A percentile compares a stretch with the other conserved stretches of the same genome.
Evolutionary conservation across 2,113 vertebrate species (phyloP).

Genomic region (Epinephelus fuscoguttatus): DNA sequence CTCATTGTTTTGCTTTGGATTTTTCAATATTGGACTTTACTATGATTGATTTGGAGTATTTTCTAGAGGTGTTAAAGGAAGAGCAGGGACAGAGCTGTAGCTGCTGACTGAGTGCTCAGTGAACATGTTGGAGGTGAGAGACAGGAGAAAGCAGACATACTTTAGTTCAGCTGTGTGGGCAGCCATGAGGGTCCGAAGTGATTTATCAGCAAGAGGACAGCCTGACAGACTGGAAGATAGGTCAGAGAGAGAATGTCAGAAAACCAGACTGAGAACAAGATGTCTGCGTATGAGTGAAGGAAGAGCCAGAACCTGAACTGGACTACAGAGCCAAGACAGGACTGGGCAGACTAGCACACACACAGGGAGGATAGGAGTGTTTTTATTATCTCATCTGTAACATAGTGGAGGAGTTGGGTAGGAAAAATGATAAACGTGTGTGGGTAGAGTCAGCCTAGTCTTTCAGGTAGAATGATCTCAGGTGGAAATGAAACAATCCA

Average conservation of each 20-base stretch:
- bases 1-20: slow-evolving; percentile 29
- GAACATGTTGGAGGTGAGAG: slow-evolving; percentile 72
- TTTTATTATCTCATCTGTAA: not conserved
- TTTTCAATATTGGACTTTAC: slow-evolving; percentile 9
- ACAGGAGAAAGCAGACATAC: slow-evolving; percentile 93
- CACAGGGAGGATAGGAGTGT: slow-evolving; percentile 14
- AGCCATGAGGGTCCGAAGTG: slow-evolving; percentile 99
- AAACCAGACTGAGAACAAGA: slow-evolving; percentile 69
- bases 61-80: slow-evolving; percentile 41
- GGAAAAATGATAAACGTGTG: not conserved
- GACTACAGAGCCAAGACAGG: slow-evolving; percentile 51
- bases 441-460: not conserved
- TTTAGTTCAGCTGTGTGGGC: slow-evolving; percentile 99
- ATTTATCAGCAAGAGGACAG: slow-evolving; percentile 99
- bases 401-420: not conserved
- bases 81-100: slow-evolving; percentile 60
- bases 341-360: slow-evolving; percentile 29
- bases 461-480: not conserved
- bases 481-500: slow-evolving; percentile 16
- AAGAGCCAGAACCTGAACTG: slow-evolving; percentile 52
- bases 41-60: slow-evolving; percentile 9
- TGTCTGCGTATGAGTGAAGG: slow-evolving; percentile 54
- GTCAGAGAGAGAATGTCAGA: slow-evolving; percentile 74
- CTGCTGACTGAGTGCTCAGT: slow-evolving; percentile 56
- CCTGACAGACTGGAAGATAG: slow-evolving; percentile 98